Conservation (phyloP, 2,797 vertebrate species). For the Sebastes kiyomatsui region DNA sequence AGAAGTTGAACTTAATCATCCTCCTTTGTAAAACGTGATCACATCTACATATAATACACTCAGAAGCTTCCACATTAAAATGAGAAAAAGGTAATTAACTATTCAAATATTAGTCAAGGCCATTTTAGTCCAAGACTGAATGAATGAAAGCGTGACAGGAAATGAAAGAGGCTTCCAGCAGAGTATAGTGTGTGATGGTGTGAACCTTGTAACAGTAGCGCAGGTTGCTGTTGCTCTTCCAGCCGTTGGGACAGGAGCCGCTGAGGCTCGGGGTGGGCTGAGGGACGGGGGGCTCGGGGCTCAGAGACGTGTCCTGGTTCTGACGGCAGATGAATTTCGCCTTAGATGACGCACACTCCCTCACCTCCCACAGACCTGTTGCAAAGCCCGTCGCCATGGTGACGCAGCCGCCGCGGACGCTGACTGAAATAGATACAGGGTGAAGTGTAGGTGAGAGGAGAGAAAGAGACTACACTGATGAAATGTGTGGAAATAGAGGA, state of each 20-base stretch:
- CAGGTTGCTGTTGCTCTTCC: conserved; percentile 88
- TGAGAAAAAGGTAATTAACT: background rate
- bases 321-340: conserved; percentile 96
- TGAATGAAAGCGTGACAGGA: background rate
- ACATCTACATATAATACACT: background rate
- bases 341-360: conserved; percentile 86
- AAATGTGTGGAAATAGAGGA: conserved; percentile 27
- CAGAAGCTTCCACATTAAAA: background rate
- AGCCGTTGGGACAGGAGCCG: conserved; percentile 87
- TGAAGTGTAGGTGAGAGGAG: conserved; percentile 22
- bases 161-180: background rate
- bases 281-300: conserved; percentile 83
- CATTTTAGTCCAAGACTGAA: background rate
- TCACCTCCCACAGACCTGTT: conserved; percentile 95
- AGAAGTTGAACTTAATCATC: background rate
- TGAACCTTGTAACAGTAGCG: conserved; percentile 94
- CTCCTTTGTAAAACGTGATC: background rate
- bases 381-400: conserved; percentile 89
- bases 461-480: conserved; percentile 21
- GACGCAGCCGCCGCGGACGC: conserved; percentile 86
- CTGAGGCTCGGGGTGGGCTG: conserved; percentile 90
- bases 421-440: conserved; percentile 72
- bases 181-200: background rate
- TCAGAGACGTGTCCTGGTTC: conserved; percentile 86
- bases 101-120: background rate